Percentiles rank a stretch among this genome's conserved stretches.
Conservation (phyloP, 37 sponge, comb jelly and placozoan species). For the Aphrocallistes beatrix region DNA sequence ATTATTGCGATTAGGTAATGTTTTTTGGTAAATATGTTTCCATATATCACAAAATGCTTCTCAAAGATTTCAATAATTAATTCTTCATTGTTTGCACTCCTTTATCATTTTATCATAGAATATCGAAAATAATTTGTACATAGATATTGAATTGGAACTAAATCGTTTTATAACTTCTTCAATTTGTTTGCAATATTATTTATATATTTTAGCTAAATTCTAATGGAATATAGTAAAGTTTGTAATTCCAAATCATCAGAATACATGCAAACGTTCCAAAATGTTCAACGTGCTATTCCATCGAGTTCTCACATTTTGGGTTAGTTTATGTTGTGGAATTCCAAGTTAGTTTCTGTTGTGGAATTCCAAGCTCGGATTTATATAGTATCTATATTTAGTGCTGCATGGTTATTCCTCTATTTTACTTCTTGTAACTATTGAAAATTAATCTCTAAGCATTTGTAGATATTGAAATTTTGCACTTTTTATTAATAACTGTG, state of each 20-base stretch:
- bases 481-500: too few species aligned
- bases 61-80: background rate
- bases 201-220: slow-evolving; percentile 4
- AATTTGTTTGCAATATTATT: slow-evolving; percentile 5
- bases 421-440: too few species aligned
- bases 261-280: background rate
- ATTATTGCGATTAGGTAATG: slow-evolving; percentile 12
- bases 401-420: too few species aligned
- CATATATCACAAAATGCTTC: background rate
- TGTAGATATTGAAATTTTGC: too few species aligned
- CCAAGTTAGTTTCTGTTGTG: slow-evolving; percentile 10
- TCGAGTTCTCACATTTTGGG: slow-evolving; percentile 17
- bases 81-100: slow-evolving; percentile 19
- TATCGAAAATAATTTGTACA: slow-evolving; percentile 13
- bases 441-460: too few species aligned
- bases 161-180: slow-evolving; percentile 16
- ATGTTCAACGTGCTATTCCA: background rate
- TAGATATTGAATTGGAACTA: slow-evolving; percentile 12
- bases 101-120: background rate
- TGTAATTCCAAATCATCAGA: slow-evolving; percentile 16
- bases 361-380: too few species aligned
- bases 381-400: too few species aligned
- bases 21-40: slow-evolving; percentile 15
- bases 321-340: slow-evolving; percentile 16
- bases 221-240: background rate